A percentile compares a stretch with the other conserved stretches of the same genome.
Conservation (phyloP, 2,888 invertebrate genomes). For the Pollenia amentaria region DNA sequence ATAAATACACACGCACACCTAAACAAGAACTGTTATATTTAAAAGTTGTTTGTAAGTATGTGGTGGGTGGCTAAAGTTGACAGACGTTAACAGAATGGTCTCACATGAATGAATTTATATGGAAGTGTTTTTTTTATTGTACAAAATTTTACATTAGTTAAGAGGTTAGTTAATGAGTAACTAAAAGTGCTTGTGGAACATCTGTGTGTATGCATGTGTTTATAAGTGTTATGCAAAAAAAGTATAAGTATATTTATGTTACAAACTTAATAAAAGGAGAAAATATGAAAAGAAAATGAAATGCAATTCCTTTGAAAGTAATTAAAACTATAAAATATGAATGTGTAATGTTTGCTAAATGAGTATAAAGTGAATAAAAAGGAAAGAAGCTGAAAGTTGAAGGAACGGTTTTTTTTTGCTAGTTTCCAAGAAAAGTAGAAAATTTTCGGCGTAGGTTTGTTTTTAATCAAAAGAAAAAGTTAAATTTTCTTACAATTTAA, state of each 20-base stretch:
- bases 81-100: slow-evolving; percentile 20
- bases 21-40: slow-evolving; percentile 2
- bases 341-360: background rate
- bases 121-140: slow-evolving; percentile 3
- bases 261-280: background rate
- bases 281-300: slow-evolving; percentile 27
- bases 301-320: slow-evolving; percentile 55
- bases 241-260: background rate
- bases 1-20: background rate
- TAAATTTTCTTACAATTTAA: background rate
- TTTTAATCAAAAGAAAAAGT: background rate
- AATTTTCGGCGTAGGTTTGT: too few relatives aligned
- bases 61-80: slow-evolving; percentile 4
- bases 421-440: too few relatives aligned
- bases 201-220: slow-evolving; percentile 15
- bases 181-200: slow-evolving; percentile 50
- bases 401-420: too few relatives aligned
- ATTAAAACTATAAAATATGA: slow-evolving; percentile 54
- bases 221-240: background rate
- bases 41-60: background rate
- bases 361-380: background rate
- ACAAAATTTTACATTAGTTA: slow-evolving; percentile 52
- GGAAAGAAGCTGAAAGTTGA: background rate
- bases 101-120: background rate
- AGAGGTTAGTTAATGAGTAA: slow-evolving; percentile 72